Evolutionary conservation across 2,888 invertebrate species (phyloP), one percentile per base, ranked within the genome.

Genomic region (Tanypteryx hageni): DNA sequence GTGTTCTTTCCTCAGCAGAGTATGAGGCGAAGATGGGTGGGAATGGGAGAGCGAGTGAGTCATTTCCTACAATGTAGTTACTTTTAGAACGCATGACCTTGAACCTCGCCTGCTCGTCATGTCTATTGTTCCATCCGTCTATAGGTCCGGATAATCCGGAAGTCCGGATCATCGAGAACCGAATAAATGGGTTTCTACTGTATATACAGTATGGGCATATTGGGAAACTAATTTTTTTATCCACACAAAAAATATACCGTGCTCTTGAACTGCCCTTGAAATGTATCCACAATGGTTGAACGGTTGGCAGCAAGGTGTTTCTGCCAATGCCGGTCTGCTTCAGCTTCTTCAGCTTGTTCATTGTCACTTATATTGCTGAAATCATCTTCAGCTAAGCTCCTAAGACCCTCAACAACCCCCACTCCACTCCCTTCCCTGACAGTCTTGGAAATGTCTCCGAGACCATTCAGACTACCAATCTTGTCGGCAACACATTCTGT

Each of bases 231-330:
- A 59, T 76, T 89, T 76, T 44, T 61, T 18, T 58, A 11, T 59
- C 3, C 22, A 86, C 27, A n/a, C 22, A 68, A 22, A 92, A 22
- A 64, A 92, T 92, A 92, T 92, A 96, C 96, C 93, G 96, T 96
- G 94, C 96, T 96, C 94, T 96, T 96, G 94, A 96, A 96, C 94
- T 96, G 96, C 92, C 96, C 96, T 94, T 96, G 96, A 94, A 96
- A 96, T 92, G 96, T 96, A 93, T 96, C 96, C 57, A 96, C 96
- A 92, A 97, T 95, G 31, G 96, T 95, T 93, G 96, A 96, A 93
- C 96, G 95, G 94, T 96, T 96, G n/a, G 95, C 95, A 91, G 95
- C 94, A 92, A 96, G 94, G 94, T 96, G 96, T 93, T 95, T 95
- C 83, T 95, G 95, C 96, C 96, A 96, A 91, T 96, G 96, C 93